Percentiles rank a stretch among this genome's conserved stretches.
Evolutionary conservation across 1,140 invertebrate genomes (phyloP).

Genomic region (Drosophila cardini): DNA sequence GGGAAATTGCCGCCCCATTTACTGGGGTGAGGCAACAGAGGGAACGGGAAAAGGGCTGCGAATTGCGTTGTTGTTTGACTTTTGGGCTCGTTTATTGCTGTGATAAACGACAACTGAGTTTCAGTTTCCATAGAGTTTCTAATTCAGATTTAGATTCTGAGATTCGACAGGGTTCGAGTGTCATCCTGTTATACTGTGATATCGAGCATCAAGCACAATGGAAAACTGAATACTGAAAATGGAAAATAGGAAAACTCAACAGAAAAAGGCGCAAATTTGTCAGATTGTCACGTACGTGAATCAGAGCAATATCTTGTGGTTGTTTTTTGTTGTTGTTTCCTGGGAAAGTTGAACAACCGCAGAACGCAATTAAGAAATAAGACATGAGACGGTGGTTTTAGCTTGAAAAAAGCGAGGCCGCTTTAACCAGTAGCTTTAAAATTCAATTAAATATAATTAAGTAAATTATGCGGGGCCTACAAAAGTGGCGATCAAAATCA

Average conservation of each 20-base stretch:
- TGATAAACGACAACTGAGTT: conserved; percentile 53
- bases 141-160: conserved; percentile 55
- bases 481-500: conserved; percentile 62
- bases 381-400: neutral
- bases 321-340: conserved; percentile 7
- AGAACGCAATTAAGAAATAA: conserved; percentile 23
- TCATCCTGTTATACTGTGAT: conserved; percentile 34
- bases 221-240: neutral
- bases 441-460: conserved; percentile 84
- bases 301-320: neutral
- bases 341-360: conserved; percentile 55
- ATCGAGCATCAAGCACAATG: neutral
- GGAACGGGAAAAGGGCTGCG: conserved; percentile 38
- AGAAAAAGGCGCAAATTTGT: conserved; percentile 69
- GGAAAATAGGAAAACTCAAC: neutral
- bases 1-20: conserved; percentile 58
- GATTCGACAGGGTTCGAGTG: conserved; percentile 75
- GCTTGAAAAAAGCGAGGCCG: conserved; percentile 3
- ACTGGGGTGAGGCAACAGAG: neutral
- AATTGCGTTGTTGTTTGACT: conserved; percentile 49
- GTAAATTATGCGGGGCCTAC: conserved; percentile 75
- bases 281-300: conserved; percentile 55
- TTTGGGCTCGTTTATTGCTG: conserved; percentile 59
- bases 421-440: conserved; percentile 76
- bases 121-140: conserved; percentile 21